Evolutionary conservation across 1,140 invertebrate species (phyloP), one percentile per base, ranked within the genome.

Genomic region (Atta colombica): DNA sequence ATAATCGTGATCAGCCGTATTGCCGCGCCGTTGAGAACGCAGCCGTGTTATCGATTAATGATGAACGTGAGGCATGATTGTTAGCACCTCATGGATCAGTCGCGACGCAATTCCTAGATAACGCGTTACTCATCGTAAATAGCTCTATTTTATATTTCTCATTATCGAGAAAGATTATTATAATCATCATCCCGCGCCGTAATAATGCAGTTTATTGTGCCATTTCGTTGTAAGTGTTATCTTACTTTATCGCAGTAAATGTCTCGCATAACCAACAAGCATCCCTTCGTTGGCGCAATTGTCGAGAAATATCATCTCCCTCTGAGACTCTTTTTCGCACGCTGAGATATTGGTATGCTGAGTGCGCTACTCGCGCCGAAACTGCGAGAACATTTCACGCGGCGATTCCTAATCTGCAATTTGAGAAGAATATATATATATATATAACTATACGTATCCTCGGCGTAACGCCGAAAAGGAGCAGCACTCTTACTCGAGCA

Each of bases 1-100:
- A 78, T 51, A 87, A 72, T 87, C 85, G 89, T 88, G 87, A 71
- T 55, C 85, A 75, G 66, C 66, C 39, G 77, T 18, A 31, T 14
- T 25, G 61, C 14, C 28, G 78, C 72, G 85, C 53, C 72, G 55
- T 16, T 39, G 65, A 31, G 84, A 66, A 77, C 65, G 77, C 77
- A 28, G 68, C 85, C 88, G 82, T 88, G 89, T 93, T 92, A 88
- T 90, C 75, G 85, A 72, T 28, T 75, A 87, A 85, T 93, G 93
- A 93, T 91, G 92, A 93, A 92, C 92, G 89, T 89, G 89, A 93
- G 93, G 92, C 80, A 87, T 87, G 92, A 94, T 94, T 94, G 92
- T 94, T 94, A 94, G 89, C 92, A 91, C 90, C 89, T 61, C 71
- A 60, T 86, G 66, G 63, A 87, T 71, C 68, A 69, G n/a, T 25